Conservation (phyloP, 2,888 invertebrate species). For the Drosophila neotestacea region DNA sequence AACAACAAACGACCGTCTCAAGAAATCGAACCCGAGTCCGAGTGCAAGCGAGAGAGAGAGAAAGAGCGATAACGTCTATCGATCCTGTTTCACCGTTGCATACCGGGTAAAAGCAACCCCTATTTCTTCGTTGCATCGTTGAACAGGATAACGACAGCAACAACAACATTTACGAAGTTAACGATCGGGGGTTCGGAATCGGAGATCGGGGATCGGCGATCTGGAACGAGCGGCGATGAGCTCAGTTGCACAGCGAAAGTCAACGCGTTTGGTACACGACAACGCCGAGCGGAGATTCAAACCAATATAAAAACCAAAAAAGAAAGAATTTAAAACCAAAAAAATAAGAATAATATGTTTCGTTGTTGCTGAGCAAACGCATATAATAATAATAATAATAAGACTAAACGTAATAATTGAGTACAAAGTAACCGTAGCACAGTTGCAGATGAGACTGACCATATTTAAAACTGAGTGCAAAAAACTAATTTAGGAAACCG, state of each 20-base stretch:
- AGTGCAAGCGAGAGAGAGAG: not conserved
- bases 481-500: slow-evolving; percentile 74
- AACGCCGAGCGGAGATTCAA: slow-evolving; percentile 37
- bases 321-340: slow-evolving; percentile 14
- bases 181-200: slow-evolving; percentile 24
- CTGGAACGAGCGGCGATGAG: slow-evolving; percentile 72
- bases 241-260: slow-evolving; percentile 80
- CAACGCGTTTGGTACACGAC: slow-evolving; percentile 70
- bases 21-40: slow-evolving; percentile 32
- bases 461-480: slow-evolving; percentile 57
- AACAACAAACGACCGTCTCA: slow-evolving; percentile 62
- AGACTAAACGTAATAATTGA: slow-evolving; percentile 5
- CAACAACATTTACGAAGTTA: slow-evolving; percentile 2
- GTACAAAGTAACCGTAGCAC: slow-evolving; percentile 18
- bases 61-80: slow-evolving; percentile 8
- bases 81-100: slow-evolving; percentile 59
- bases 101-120: slow-evolving; percentile 59
- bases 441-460: slow-evolving; percentile 50
- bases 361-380: slow-evolving; percentile 28
- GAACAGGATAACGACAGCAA: slow-evolving; percentile 66
- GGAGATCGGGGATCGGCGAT: slow-evolving; percentile 70
- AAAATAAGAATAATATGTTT: slow-evolving; percentile 22
- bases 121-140: slow-evolving; percentile 58
- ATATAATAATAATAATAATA: slow-evolving; percentile 6
- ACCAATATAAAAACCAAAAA: slow-evolving; percentile 34